A percentile compares a stretch with the other conserved stretches of the same genome.
Conservation (phyloP, 2,888 invertebrate genomes). For the Palloptera scutellata region DNA sequence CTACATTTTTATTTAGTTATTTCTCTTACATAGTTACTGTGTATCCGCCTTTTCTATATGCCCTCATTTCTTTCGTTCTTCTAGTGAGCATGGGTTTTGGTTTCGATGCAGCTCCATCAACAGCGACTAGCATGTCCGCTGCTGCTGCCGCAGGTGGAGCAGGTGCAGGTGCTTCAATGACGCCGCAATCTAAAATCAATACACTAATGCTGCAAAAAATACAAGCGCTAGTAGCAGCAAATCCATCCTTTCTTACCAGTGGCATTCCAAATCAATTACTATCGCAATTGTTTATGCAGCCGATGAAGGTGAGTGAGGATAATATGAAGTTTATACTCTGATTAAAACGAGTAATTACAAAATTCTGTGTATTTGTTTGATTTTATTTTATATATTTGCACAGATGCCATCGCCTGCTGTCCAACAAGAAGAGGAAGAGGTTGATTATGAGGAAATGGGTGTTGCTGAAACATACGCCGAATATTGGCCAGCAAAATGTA, state of each 20-base stretch:
- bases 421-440: constrained; percentile 75
- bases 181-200: constrained; percentile 53
- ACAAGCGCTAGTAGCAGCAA: constrained; percentile 59
- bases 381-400: background rate
- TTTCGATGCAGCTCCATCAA: constrained; percentile 28
- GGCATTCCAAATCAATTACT: constrained; percentile 68
- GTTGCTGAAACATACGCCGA: constrained; percentile 98
- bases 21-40: background rate
- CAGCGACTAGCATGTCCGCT: constrained; percentile 18
- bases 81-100: constrained; percentile 40
- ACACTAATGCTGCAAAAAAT: constrained; percentile 60
- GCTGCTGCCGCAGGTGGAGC: constrained; percentile 36
- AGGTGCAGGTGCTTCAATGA: constrained; percentile 37
- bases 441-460: constrained; percentile 95
- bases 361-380: background rate
- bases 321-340: background rate
- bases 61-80: constrained; percentile 8
- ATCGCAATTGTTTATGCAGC: constrained; percentile 71
- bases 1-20: background rate
- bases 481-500: constrained; percentile 96
- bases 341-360: background rate
- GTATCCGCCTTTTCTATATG: constrained; percentile 15
- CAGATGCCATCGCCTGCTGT: constrained; percentile 39
- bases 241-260: constrained; percentile 63
- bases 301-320: constrained; percentile 58